Evolutionary conservation across 2,888 invertebrate genomes (phyloP).

Genomic region (Eugnorisma glareosa): DNA sequence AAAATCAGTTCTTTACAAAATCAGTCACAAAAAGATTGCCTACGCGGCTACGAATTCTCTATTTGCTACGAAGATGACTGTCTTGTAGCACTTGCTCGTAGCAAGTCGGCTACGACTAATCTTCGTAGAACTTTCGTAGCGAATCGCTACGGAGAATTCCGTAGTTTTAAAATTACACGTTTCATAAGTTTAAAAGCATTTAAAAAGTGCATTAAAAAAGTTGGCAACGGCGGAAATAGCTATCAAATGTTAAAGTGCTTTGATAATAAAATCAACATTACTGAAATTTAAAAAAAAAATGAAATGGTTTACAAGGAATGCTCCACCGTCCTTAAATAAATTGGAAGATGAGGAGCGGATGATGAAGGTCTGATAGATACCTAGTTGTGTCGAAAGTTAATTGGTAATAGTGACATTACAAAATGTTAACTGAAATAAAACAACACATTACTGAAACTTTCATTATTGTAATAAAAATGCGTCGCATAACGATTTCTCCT

Average conservation of each 20-base stretch:
- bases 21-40: not conserved
- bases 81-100: conserved; percentile 44
- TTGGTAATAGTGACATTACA: not conserved
- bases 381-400: not conserved
- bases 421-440: not conserved
- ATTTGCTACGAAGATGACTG: conserved; percentile 48
- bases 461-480: not conserved
- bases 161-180: not conserved
- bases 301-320: not conserved
- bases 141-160: conserved; percentile 17
- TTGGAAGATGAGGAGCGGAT: too few relatives aligned
- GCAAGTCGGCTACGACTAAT: conserved; percentile 34
- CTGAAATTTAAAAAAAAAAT: too few relatives aligned
- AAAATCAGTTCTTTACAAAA: not conserved
- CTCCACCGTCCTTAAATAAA: not conserved
- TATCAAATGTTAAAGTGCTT: too few relatives aligned
- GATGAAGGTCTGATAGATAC: not conserved
- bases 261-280: too few relatives aligned
- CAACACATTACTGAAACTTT: not conserved
- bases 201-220: not conserved
- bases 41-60: conserved; percentile 33
- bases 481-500: not conserved
- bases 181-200: not conserved
- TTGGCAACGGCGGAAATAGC: too few relatives aligned
- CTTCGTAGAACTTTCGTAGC: conserved; percentile 63